Conservation (phyloP, 2,113 vertebrate genomes). For the Ciconia maguari region DNA sequence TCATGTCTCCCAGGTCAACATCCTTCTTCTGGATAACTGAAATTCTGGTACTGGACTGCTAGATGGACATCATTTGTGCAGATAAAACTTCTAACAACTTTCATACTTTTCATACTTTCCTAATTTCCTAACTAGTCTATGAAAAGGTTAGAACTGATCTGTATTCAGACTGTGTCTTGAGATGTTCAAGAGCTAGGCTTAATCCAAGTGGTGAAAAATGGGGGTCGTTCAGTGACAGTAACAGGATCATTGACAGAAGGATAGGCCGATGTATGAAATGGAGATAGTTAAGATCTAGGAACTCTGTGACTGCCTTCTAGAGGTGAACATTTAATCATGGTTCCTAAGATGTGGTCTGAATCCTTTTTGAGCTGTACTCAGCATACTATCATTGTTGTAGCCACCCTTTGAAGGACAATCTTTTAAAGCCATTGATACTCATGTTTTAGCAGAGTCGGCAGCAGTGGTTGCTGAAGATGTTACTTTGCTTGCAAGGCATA, state of each 20-base stretch:
- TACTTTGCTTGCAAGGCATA: not conserved
- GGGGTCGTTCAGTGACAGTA: accelerated
- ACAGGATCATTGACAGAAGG: not conserved
- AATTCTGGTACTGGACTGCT: not conserved
- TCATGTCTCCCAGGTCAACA: not conserved
- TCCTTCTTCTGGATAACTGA: not conserved
- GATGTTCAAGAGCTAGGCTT: not conserved
- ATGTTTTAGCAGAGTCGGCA: not conserved
- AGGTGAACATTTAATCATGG: not conserved
- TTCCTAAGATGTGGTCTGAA: not conserved
- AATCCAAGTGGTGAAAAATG: not conserved
- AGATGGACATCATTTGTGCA: not conserved
- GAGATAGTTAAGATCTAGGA: not conserved
- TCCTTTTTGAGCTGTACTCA: not conserved
- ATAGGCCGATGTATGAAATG: not conserved
- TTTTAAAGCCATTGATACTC: not conserved
- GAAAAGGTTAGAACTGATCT: not conserved
- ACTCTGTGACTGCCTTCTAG: not conserved
- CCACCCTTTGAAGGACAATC: not conserved
- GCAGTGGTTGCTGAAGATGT: not conserved
- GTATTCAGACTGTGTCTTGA: not conserved
- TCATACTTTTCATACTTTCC: not conserved
- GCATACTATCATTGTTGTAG: not conserved
- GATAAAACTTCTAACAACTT: not conserved
- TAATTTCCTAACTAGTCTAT: not conserved